Evolutionary conservation across 2,888 invertebrate species (phyloP).

Genomic region (Diabrotica balteata): DNA sequence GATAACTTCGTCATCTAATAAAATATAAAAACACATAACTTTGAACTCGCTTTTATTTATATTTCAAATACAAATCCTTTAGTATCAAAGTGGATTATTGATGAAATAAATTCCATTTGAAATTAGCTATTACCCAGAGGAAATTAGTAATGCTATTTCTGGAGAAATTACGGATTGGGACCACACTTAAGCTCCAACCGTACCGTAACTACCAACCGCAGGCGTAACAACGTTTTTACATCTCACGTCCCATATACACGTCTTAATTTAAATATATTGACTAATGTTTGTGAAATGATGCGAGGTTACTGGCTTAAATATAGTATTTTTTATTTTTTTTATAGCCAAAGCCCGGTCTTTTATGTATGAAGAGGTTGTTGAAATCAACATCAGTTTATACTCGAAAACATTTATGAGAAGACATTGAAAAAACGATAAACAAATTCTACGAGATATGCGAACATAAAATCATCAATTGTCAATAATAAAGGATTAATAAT

Average conservation of each 20-base stretch:
- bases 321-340: no score
- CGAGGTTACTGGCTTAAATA: not conserved
- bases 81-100: constrained; percentile 1
- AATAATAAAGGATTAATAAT: no score
- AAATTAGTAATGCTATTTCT: constrained; percentile 12
- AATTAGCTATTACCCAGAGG: constrained; percentile 5
- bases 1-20: no score
- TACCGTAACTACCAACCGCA: constrained; percentile 3
- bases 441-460: no score
- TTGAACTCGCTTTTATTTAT: no score
- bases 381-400: no score
- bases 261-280: constrained; percentile 9
- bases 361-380: no score
- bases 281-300: constrained; percentile 5
- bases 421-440: no score
- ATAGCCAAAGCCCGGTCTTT: no score
- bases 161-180: not conserved
- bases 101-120: not conserved
- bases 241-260: constrained; percentile 4
- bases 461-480: no score
- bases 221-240: constrained; percentile 2
- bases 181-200: constrained; percentile 1
- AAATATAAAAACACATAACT: no score
- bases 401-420: no score
- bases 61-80: not conserved